phyloP scores from a whole-genome alignment of 1,140 invertebrate species.

The Drosophila asahinai region DNA sequence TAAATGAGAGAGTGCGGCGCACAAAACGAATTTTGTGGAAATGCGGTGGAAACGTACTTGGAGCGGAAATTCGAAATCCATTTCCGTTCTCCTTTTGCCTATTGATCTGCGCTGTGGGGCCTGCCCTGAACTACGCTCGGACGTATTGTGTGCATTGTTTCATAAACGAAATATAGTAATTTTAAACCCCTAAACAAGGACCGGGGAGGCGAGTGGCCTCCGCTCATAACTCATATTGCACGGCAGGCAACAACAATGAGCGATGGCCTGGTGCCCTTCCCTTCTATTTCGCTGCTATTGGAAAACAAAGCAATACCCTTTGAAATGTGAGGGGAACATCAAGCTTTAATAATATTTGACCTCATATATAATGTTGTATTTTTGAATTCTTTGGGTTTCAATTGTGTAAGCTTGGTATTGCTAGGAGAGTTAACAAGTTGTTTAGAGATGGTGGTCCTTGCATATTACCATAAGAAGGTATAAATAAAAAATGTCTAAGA shows the following conservation, averaged over 20 bases:
- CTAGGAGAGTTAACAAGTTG: too few species aligned
- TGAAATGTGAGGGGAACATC: not conserved
- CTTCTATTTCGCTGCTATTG: conserved; percentile 2
- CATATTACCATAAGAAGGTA: too few species aligned
- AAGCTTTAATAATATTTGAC: too few species aligned
- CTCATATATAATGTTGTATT: too few species aligned
- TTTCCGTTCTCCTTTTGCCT: conserved; percentile 56
- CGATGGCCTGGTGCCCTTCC: conserved; percentile 28
- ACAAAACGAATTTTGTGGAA: conserved; percentile 25
- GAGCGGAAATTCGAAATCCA: conserved; percentile 73
- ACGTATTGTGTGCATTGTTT: conserved; percentile 24
- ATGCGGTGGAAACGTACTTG: conserved; percentile 40
- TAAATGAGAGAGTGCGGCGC: conserved; percentile 21
- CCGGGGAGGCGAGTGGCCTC: conserved; percentile 28
- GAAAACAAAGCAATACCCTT: conserved; percentile 38
- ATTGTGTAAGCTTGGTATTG: too few species aligned
- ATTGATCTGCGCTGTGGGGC: conserved; percentile 47
- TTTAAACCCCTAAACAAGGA: conserved; percentile 56
- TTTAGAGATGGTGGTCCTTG: too few species aligned
- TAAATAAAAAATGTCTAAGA: too few species aligned
- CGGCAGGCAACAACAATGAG: conserved; percentile 56
- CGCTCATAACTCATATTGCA: conserved; percentile 66
- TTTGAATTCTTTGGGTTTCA: too few species aligned
- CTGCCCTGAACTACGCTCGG: conserved; percentile 12
- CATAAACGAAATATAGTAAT: conserved; percentile 68